Percentiles rank a stretch among this genome's conserved stretches.
phyloP scores from a whole-genome alignment of 2,113 vertebrate species.

The Candoia aspera region DNA sequence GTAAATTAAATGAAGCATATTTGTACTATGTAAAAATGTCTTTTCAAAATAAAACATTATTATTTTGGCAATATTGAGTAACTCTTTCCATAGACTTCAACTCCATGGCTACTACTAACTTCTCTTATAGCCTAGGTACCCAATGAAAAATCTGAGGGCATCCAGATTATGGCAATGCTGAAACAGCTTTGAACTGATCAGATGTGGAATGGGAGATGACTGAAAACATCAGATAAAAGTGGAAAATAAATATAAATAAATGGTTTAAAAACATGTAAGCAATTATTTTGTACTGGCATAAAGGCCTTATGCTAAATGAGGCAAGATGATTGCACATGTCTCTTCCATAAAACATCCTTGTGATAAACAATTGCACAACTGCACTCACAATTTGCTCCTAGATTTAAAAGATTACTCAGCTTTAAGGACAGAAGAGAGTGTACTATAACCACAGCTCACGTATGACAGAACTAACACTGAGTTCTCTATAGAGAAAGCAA shows the following conservation, averaged over 20 bases:
- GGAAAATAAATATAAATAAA: background rate
- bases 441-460: background rate
- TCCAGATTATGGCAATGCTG: background rate
- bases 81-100: background rate
- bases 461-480: background rate
- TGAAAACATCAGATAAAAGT: background rate
- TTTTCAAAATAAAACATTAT: slow-evolving; percentile 20
- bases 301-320: background rate
- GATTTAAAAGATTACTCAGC: background rate
- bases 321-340: background rate
- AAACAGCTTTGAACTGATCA: background rate
- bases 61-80: background rate
- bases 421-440: background rate
- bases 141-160: background rate
- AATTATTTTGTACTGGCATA: background rate
- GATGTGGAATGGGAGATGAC: background rate
- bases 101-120: background rate
- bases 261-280: background rate
- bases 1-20: background rate
- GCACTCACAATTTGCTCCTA: background rate
- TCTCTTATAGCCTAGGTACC: background rate
- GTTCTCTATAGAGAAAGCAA: background rate
- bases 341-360: background rate
- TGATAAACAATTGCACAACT: background rate
- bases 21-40: slow-evolving; percentile 6